These are phyloP conservation scores for Urechis unicinctus DNA, from an alignment of 2,888 invertebrate genomes.

Conservation along the genomic window DNA sequence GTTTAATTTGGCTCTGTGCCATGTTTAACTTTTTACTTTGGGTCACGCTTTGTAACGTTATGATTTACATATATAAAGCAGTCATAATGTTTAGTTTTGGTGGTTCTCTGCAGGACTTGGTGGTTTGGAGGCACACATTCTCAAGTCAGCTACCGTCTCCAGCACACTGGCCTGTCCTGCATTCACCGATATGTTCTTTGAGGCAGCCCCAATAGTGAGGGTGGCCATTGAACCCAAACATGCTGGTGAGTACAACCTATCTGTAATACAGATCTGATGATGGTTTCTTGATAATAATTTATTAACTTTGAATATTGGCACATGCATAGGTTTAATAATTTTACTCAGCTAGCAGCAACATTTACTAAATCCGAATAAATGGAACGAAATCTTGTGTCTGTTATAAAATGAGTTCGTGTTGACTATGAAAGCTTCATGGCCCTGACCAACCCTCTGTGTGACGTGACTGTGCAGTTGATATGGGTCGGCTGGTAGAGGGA, in stretches of 20 bases:
- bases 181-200: slow-evolving; percentile 67
- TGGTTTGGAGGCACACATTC: slow-evolving; percentile 72
- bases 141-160: slow-evolving; percentile 86
- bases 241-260: slow-evolving; percentile 29
- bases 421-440: too few relatives aligned
- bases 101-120: slow-evolving; percentile 58
- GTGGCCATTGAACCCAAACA: slow-evolving; percentile 81
- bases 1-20: too few relatives aligned
- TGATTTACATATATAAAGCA: neutral
- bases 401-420: too few relatives aligned
- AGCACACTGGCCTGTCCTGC: slow-evolving; percentile 75
- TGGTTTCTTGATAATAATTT: too few relatives aligned
- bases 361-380: too few relatives aligned
- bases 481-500: slow-evolving; percentile 60
- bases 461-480: slow-evolving; percentile 61
- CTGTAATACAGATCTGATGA: too few relatives aligned
- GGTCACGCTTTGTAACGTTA: neutral
- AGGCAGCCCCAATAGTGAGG: slow-evolving; percentile 76
- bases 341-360: too few relatives aligned
- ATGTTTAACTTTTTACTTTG: too few relatives aligned
- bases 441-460: too few relatives aligned
- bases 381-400: too few relatives aligned
- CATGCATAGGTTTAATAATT: too few relatives aligned
- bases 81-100: neutral
- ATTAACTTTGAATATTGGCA: too few relatives aligned